A percentile compares a stretch with the other conserved stretches of the same genome.
Evolutionary conservation across 2,113 vertebrate genomes (phyloP).

Genomic region (Ochotona princeps): DNA sequence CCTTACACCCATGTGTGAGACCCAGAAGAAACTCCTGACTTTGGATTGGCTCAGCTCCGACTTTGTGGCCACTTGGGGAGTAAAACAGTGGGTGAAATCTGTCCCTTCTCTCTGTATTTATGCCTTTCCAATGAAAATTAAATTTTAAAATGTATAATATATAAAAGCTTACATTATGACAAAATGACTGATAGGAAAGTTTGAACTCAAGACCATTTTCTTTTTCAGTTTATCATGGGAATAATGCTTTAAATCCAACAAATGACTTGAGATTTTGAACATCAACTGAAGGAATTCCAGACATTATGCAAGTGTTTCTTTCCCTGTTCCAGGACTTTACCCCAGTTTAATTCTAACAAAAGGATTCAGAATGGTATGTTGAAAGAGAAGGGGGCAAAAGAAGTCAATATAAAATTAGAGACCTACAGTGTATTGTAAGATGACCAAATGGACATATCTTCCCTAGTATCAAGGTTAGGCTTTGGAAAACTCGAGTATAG

Average conservation of each 20-base stretch:
- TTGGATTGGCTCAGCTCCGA: no score
- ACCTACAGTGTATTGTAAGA: background rate
- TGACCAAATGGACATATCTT: background rate
- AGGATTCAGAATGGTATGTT: background rate
- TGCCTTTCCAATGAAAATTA: no score
- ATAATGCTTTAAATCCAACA: background rate
- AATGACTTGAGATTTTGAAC: background rate
- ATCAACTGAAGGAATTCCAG: background rate
- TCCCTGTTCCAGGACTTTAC: background rate
- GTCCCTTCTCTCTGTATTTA: no score
- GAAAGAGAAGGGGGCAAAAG: background rate
- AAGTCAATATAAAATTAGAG: background rate
- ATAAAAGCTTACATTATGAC: background rate
- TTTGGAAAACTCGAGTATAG: background rate
- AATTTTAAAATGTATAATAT: background rate
- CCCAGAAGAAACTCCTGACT: no score
- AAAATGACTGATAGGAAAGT: background rate
- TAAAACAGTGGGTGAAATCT: no score
- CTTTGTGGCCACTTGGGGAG: no score
- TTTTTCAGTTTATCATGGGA: background rate
- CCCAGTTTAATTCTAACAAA: background rate
- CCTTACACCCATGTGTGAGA: no score
- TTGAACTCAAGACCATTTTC: background rate
- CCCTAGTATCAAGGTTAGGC: background rate
- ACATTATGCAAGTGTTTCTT: background rate